phyloP scores from a whole-genome alignment of 2,888 invertebrate species.

The Panopea generosa region DNA sequence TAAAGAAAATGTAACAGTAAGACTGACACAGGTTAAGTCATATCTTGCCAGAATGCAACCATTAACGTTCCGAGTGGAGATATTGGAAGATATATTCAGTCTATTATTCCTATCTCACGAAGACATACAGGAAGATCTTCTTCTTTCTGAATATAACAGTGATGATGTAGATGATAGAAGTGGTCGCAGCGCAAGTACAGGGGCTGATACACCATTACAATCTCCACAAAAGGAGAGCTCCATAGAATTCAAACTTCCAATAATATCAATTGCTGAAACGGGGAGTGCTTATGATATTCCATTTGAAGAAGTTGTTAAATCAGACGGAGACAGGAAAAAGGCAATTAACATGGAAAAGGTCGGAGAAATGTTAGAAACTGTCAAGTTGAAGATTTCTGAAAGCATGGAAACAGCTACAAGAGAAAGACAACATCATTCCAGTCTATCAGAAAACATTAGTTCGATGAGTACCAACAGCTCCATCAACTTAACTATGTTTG shows the following conservation, averaged over 20 bases:
- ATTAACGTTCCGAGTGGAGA: conserved; percentile 86
- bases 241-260: neutral
- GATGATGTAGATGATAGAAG: conserved; percentile 70
- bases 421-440: conserved; percentile 23
- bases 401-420: conserved; percentile 3
- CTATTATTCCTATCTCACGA: conserved; percentile 90
- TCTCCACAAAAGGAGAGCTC: conserved; percentile 43
- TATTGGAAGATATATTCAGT: conserved; percentile 91
- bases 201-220: conserved; percentile 35
- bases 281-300: conserved; percentile 70
- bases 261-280: neutral
- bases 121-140: conserved; percentile 87
- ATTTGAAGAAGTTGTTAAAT: conserved; percentile 51
- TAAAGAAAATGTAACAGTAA: conserved; percentile 71
- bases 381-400: conserved; percentile 19
- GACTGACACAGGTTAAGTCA: conserved; percentile 65
- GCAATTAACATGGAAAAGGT: conserved; percentile 26
- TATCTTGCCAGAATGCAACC: conserved; percentile 78
- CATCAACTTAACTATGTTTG: conserved; percentile 62
- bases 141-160: conserved; percentile 84
- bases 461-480: conserved; percentile 64
- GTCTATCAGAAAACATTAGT: conserved; percentile 59
- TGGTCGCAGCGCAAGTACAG: conserved; percentile 35
- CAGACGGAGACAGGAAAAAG: neutral
- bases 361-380: conserved; percentile 15